phyloP scores from a whole-genome alignment of 2,113 vertebrate species.

The Corydoras sp. region DNA sequence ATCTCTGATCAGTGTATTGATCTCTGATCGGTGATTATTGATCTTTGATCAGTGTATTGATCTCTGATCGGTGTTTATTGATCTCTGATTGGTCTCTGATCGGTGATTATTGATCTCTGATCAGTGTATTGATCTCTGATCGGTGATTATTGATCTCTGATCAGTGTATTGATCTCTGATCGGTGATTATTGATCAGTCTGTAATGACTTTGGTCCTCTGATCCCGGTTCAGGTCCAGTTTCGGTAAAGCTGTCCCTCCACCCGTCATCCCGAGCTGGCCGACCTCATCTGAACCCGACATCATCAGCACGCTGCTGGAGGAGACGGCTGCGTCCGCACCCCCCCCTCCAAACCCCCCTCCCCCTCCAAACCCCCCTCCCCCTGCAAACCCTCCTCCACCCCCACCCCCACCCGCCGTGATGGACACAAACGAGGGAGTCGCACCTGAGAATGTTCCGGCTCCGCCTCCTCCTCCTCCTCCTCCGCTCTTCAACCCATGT shows the following conservation, averaged over 20 bases:
- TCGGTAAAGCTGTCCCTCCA: constrained; percentile 59
- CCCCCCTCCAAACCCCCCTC: too few species aligned
- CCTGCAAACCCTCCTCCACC: not conserved
- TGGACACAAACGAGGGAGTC: not conserved
- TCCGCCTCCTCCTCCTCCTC: constrained; percentile 38
- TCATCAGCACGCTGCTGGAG: constrained; percentile 44
- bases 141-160: too few species aligned
- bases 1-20: too few species aligned
- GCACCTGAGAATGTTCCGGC: not conserved
- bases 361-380: constrained; percentile 41
- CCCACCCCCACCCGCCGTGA: constrained; percentile 37
- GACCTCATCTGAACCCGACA: constrained; percentile 46
- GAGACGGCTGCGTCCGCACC: constrained; percentile 44
- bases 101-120: too few species aligned
- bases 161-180: too few species aligned
- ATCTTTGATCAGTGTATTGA: too few species aligned
- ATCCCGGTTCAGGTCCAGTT: constrained; percentile 53
- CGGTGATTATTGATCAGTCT: too few species aligned
- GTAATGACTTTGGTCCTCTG: not conserved
- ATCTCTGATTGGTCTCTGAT: not conserved
- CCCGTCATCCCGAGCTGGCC: constrained; percentile 52
- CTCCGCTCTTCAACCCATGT: not conserved
- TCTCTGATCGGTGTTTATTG: too few species aligned
- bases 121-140: too few species aligned
- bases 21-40: not conserved